These are phyloP conservation scores for Falco punctatus DNA, from an alignment of 2,113 vertebrate species.

Conservation along the genomic window DNA sequence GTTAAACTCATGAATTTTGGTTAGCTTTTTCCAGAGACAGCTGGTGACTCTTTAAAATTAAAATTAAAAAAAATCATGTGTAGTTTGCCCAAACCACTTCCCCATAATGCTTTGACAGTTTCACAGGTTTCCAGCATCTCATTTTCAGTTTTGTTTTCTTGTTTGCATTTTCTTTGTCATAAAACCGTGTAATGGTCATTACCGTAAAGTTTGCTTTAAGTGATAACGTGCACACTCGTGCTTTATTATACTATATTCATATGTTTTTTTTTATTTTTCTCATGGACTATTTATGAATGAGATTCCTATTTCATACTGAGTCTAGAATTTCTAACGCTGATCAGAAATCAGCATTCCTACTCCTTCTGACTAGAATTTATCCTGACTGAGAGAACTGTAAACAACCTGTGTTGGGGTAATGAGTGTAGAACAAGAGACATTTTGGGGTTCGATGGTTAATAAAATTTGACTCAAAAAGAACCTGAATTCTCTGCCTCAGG, in stretches of 20 bases:
- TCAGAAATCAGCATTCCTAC: neutral
- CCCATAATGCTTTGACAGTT: neutral
- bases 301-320: neutral
- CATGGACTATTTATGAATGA: neutral
- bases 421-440: neutral
- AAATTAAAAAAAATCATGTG: neutral
- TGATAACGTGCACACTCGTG: neutral
- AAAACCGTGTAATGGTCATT: neutral
- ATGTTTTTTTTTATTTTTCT: neutral
- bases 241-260: neutral
- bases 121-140: neutral
- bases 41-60: neutral
- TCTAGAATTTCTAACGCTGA: neutral
- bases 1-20: neutral
- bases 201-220: neutral
- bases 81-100: neutral
- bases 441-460: neutral
- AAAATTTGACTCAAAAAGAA: neutral
- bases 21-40: neutral
- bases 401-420: neutral
- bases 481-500: neutral
- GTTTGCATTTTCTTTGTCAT: neutral
- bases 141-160: neutral
- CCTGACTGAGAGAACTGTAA: neutral
- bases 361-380: neutral